Evolutionary conservation across 2,797 vertebrate genomes (phyloP).

Genomic region (Gorsachius magnificus): DNA sequence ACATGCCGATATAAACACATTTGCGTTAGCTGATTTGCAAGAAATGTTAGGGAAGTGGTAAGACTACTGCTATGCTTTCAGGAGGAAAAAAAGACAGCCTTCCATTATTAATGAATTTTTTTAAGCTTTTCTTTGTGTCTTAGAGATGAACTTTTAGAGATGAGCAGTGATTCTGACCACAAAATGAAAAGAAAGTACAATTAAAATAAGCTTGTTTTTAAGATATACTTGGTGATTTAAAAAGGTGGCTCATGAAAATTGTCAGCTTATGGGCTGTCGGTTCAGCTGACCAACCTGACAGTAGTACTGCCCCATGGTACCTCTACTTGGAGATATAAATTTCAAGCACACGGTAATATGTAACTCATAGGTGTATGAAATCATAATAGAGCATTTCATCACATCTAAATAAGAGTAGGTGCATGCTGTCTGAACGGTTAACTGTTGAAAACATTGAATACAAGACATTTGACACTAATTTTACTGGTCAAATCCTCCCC

Average conservation of each 20-base stretch:
- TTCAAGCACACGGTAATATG: slow-evolving; percentile 15
- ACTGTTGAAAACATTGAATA: slow-evolving; percentile 58
- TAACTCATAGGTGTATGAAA: slow-evolving; percentile 29
- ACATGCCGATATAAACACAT: neutral
- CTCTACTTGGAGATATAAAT: slow-evolving; percentile 38
- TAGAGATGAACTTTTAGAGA: neutral
- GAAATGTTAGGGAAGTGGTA: neutral
- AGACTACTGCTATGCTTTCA: neutral
- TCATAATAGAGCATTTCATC: slow-evolving; percentile 76
- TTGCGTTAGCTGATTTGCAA: neutral
- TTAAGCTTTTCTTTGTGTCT: neutral
- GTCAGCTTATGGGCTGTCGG: neutral
- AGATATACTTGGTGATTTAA: neutral
- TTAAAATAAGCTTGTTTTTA: neutral
- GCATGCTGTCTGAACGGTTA: slow-evolving; percentile 59
- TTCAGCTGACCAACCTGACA: neutral
- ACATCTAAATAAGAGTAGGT: slow-evolving; percentile 75
- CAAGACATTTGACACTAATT: slow-evolving; percentile 71
- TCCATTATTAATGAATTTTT: neutral
- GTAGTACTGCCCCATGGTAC: neutral
- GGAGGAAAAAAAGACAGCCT: neutral
- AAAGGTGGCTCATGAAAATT: neutral
- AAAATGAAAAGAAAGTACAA: neutral
- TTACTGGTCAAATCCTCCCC: slow-evolving; percentile 69
- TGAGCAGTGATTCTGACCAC: neutral